phyloP scores from a whole-genome alignment of 1,140 invertebrate genomes.

The Aphelenchoides avenae region DNA sequence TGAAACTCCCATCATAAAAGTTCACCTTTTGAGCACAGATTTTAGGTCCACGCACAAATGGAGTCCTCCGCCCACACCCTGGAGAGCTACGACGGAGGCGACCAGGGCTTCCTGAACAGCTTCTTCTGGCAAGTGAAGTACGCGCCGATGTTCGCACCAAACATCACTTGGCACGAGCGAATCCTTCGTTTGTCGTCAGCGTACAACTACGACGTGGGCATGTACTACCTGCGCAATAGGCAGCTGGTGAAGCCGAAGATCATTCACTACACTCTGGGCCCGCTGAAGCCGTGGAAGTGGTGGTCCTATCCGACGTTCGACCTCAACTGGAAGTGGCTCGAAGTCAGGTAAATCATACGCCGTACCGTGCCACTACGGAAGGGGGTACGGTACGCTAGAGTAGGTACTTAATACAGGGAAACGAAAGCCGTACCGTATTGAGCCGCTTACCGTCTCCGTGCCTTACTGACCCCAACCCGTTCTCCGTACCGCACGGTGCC shows the following conservation, averaged over 20 bases:
- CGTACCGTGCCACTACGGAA: too few relatives aligned
- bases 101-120: conserved; percentile 46
- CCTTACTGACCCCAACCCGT: too few relatives aligned
- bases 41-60: conserved; percentile 43
- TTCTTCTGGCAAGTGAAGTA: conserved; percentile 39
- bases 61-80: conserved; percentile 14
- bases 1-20: too few relatives aligned
- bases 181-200: conserved; percentile 33
- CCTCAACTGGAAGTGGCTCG: conserved; percentile 40
- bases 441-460: too few relatives aligned
- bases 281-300: conserved; percentile 44
- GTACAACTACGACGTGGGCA: conserved; percentile 47
- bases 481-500: too few relatives aligned
- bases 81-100: conserved; percentile 43
- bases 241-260: conserved; percentile 36
- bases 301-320: conserved; percentile 45
- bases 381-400: too few relatives aligned
- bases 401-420: too few relatives aligned
- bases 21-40: not conserved
- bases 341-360: conserved; percentile 24
- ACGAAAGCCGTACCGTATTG: too few relatives aligned
- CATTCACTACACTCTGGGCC: conserved; percentile 44
- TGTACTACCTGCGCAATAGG: conserved; percentile 43
- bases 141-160: conserved; percentile 40
- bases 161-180: conserved; percentile 6